These are phyloP conservation scores for Hafferia zeledoni DNA, from an alignment of 2,797 vertebrate species.

Conservation along the genomic window DNA sequence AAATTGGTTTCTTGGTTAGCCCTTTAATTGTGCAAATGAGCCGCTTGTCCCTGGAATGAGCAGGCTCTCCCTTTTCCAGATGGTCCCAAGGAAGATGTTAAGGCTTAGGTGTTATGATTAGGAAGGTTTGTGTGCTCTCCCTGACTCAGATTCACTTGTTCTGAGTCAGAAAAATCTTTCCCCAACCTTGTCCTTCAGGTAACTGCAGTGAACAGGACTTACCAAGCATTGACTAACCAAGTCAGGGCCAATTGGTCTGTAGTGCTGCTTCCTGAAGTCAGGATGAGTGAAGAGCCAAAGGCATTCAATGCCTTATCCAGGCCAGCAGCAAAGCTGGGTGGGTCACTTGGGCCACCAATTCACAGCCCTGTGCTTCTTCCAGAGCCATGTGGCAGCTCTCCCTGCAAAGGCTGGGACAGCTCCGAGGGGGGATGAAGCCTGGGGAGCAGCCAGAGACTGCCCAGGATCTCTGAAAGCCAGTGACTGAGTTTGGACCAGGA, in stretches of 20 bases:
- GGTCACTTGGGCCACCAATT: background rate
- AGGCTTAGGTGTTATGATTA: background rate
- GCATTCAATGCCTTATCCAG: background rate
- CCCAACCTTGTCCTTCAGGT: background rate
- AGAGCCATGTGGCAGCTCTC: background rate
- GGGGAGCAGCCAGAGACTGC: background rate
- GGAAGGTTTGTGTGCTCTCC: background rate
- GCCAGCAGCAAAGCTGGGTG: background rate
- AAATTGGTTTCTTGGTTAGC: background rate
- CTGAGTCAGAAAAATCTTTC: background rate
- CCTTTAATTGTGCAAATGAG: background rate
- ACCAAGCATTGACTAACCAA: background rate
- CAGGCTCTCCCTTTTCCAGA: background rate
- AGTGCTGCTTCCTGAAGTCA: background rate
- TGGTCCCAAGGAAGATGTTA: background rate
- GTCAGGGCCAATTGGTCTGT: background rate
- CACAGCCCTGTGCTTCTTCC: background rate
- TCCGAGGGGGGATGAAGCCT: background rate
- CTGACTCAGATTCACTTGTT: background rate
- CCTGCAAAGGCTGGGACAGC: background rate
- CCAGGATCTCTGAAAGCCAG: rapidly evolving
- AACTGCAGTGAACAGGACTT: background rate
- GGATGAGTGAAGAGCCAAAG: background rate
- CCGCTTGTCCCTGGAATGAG: rapidly evolving
- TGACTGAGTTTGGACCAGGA: rapidly evolving